Conservation (phyloP, 2,888 invertebrate species). For the Idaea aversata region DNA sequence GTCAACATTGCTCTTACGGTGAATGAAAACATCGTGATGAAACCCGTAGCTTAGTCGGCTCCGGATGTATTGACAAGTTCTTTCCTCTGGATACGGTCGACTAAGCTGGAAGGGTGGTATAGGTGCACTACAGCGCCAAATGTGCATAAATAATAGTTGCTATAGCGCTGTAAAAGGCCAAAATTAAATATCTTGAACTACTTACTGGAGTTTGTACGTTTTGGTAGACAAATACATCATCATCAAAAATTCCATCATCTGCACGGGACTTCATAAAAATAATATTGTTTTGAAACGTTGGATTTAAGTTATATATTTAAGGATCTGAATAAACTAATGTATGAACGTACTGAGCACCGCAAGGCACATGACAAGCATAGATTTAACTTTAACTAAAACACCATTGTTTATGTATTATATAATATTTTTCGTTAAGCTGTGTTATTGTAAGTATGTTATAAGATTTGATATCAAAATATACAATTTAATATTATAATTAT, state of each 20-base stretch:
- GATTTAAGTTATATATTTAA: slow-evolving; percentile 10
- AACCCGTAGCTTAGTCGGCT: no score
- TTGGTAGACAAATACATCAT: background rate
- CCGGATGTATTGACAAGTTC: no score
- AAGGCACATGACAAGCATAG: slow-evolving; percentile 17
- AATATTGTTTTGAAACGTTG: background rate
- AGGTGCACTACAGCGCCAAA: no score
- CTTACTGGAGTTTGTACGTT: background rate
- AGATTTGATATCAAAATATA: slow-evolving; percentile 79
- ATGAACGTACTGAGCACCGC: slow-evolving; percentile 32
- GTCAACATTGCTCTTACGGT: no score
- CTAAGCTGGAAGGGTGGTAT: no score
- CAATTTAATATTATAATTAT: slow-evolving; percentile 58
- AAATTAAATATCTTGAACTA: background rate
- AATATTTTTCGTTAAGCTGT: slow-evolving; percentile 64
- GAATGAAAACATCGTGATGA: no score
- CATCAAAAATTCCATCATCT: background rate
- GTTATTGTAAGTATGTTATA: slow-evolving; percentile 59
- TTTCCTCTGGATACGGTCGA: no score
- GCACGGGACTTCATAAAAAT: background rate
- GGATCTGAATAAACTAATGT: background rate
- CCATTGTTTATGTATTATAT: slow-evolving; percentile 17
- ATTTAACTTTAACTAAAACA: background rate
- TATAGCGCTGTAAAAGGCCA: background rate
- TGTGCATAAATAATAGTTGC: no score